A percentile compares a stretch with the other conserved stretches of the same genome.
These are phyloP conservation scores for Tachuris rubrigastra DNA, from an alignment of 2,113 vertebrate species.

Conservation along the genomic window DNA sequence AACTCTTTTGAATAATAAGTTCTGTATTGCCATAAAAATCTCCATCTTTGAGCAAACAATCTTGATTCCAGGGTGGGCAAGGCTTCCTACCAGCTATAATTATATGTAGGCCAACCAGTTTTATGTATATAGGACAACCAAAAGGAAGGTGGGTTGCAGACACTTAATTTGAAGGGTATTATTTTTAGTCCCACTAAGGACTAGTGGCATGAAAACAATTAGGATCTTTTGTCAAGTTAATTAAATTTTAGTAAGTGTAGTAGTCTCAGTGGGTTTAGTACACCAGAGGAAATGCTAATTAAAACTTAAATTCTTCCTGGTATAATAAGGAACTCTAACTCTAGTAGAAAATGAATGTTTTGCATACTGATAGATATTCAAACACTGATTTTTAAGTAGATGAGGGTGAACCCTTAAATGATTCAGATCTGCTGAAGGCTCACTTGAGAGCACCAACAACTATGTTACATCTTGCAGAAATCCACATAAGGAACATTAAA, in stretches of 20 bases:
- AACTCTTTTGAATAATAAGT: background rate
- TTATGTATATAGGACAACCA: conserved; percentile 57
- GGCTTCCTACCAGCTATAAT: conserved; percentile 20
- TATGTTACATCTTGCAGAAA: conserved; percentile 38
- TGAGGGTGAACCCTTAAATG: conserved; percentile 65
- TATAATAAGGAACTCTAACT: conserved; percentile 80
- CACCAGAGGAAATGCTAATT: conserved; percentile 89
- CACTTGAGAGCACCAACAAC: conserved; percentile 58
- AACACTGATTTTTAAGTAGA: conserved; percentile 73
- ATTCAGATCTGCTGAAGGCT: conserved; percentile 66
- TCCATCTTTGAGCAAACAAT: background rate
- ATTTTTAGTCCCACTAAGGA: conserved; percentile 79
- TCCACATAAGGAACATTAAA: conserved; percentile 11
- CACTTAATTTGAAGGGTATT: conserved; percentile 74
- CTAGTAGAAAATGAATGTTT: conserved; percentile 63
- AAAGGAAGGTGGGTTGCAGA: conserved; percentile 57
- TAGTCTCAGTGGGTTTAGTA: conserved; percentile 82
- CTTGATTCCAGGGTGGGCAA: background rate
- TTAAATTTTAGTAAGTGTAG: conserved; percentile 91
- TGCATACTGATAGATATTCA: conserved; percentile 78
- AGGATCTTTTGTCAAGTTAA: conserved; percentile 90
- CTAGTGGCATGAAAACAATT: conserved; percentile 86
- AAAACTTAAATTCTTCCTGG: conserved; percentile 86
- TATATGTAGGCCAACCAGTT: conserved; percentile 55
- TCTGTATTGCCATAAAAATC: background rate